These are phyloP conservation scores for Isaurus tuberculatus DNA, from an alignment of 92 coral and sea anemone genomes.

Conservation along the genomic window DNA sequence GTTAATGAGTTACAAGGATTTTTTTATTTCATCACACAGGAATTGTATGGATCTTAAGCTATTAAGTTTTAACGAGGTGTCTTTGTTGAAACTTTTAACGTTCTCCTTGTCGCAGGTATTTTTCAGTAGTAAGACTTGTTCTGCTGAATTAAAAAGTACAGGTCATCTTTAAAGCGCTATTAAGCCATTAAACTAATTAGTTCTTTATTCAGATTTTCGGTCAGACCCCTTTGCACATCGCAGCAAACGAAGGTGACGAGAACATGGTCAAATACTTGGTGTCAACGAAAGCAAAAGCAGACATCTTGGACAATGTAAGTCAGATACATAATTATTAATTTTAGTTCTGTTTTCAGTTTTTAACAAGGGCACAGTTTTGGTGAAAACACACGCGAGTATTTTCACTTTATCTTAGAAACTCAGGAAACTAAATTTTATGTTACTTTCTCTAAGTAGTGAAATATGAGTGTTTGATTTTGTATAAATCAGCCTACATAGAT, in stretches of 20 bases:
- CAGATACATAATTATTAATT: too few species aligned
- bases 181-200: too few species aligned
- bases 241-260: conserved; percentile 86
- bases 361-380: not conserved
- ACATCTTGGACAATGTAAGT: conserved; percentile 76
- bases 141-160: not conserved
- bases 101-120: not conserved
- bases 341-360: not conserved
- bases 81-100: too few species aligned
- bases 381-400: not conserved
- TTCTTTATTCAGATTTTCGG: conserved; percentile 64
- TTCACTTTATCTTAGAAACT: too few species aligned
- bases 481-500: too few species aligned
- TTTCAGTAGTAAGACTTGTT: not conserved
- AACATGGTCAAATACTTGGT: conserved; percentile 74
- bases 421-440: too few species aligned
- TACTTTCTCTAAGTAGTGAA: too few species aligned
- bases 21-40: not conserved
- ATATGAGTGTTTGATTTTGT: too few species aligned
- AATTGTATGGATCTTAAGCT: too few species aligned
- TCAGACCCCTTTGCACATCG: conserved; percentile 70
- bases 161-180: not conserved
- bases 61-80: too few species aligned
- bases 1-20: too few species aligned
- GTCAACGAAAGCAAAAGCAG: conserved; percentile 69